phyloP scores from a whole-genome alignment of 2,797 vertebrate species.

The Harpagifer antarcticus region DNA sequence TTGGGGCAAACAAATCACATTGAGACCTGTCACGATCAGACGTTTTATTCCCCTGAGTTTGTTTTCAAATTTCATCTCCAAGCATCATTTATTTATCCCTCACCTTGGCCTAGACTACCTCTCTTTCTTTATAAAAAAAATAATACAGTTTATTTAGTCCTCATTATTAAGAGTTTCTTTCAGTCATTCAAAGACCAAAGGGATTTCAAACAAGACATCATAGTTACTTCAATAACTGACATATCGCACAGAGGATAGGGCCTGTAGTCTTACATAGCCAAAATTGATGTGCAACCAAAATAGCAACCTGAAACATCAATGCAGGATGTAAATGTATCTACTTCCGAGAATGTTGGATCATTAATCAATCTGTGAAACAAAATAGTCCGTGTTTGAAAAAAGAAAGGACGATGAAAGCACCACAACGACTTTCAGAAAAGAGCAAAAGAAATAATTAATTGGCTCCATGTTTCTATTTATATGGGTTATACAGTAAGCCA shows the following conservation, averaged over 20 bases:
- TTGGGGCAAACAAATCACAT: conserved; percentile 39
- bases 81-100: conserved; percentile 66
- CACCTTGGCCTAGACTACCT: conserved; percentile 15
- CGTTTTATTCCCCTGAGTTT: conserved; percentile 43
- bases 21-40: conserved; percentile 43
- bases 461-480: conserved; percentile 71
- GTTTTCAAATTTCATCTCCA: conserved; percentile 44
- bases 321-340: conserved; percentile 81
- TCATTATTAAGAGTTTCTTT: conserved; percentile 59
- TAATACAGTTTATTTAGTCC: conserved; percentile 63
- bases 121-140: conserved; percentile 10
- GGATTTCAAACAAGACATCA: conserved; percentile 70
- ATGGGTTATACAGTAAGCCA: conserved; percentile 68
- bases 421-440: conserved; percentile 63
- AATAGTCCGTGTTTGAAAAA: conserved; percentile 66
- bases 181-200: conserved; percentile 65
- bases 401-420: conserved; percentile 39
- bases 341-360: conserved; percentile 72
- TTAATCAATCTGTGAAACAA: conserved; percentile 84
- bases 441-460: conserved; percentile 72
- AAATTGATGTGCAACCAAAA: conserved; percentile 74
- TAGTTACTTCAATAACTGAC: conserved; percentile 58
- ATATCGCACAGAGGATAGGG: conserved; percentile 54
- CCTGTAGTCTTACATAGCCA: conserved; percentile 65
- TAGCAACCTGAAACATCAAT: conserved; percentile 72